A percentile compares a stretch with the other conserved stretches of the same genome.
phyloP scores from a whole-genome alignment of 2,113 vertebrate species.

The Myocastor coypus region DNA sequence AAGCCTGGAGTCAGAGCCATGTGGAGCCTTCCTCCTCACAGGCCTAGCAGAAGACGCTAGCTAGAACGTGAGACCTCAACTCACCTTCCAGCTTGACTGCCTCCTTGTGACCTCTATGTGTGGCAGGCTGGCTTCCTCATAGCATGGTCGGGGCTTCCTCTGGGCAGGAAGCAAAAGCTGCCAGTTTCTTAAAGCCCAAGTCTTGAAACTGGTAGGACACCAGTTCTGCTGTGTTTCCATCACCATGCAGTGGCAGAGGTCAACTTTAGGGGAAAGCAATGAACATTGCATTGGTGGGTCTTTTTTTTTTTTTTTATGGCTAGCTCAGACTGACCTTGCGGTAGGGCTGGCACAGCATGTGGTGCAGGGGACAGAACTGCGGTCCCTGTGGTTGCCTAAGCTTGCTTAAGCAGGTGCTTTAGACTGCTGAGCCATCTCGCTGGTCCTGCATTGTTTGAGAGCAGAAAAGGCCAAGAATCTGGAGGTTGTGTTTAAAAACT shows the following conservation, averaged over 20 bases:
- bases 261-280: not conserved
- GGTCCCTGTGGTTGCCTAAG: too few relatives aligned
- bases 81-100: constrained; percentile 15
- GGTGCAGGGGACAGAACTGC: too few relatives aligned
- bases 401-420: too few relatives aligned
- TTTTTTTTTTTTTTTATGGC: too few relatives aligned
- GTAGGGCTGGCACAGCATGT: too few relatives aligned
- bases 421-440: too few relatives aligned
- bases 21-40: not conserved
- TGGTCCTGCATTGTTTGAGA: not conserved
- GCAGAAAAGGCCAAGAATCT: not conserved
- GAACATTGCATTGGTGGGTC: too few relatives aligned
- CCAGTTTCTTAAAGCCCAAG: constrained; percentile 35
- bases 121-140: constrained; percentile 40
- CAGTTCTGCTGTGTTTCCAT: not conserved
- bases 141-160: constrained; percentile 6
- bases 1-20: not conserved
- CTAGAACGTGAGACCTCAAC: not conserved
- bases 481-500: not conserved
- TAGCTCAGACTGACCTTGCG: too few relatives aligned
- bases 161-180: not conserved
- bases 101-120: not conserved
- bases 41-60: not conserved
- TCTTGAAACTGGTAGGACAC: not conserved
- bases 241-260: not conserved